Conservation (phyloP, 1,140 invertebrate genomes). For the Sinella curviseta region DNA sequence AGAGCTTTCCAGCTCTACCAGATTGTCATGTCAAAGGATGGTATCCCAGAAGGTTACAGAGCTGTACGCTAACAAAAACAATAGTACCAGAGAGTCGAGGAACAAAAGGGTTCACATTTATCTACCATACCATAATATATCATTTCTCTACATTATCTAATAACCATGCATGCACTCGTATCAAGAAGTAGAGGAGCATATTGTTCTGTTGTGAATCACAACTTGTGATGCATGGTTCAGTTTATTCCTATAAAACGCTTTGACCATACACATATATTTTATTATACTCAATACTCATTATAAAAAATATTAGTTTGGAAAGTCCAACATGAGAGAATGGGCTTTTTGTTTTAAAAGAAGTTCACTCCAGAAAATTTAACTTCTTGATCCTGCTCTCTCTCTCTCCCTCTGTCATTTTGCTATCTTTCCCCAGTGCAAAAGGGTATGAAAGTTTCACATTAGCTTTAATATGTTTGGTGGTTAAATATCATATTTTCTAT, state of each 20-base stretch:
- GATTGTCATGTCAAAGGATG: slow-evolving; percentile 23
- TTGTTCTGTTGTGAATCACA: background rate
- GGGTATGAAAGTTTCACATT: no score
- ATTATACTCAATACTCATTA: no score
- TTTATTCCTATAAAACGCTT: no score
- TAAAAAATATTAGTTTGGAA: background rate
- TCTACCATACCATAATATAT: background rate
- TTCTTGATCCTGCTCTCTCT: background rate
- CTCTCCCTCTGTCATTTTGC: no score
- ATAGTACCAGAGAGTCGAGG: background rate
- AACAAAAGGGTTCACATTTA: background rate
- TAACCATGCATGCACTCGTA: background rate
- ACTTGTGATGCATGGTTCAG: no score
- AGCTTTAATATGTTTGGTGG: no score
- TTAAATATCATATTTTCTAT: no score
- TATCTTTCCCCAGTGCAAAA: no score
- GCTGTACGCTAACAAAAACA: background rate
- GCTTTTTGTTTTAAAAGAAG: background rate
- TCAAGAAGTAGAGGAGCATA: background rate
- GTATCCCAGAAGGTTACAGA: slow-evolving; percentile 3
- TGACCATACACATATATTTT: no score
- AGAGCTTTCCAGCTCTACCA: slow-evolving; percentile 26
- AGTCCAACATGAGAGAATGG: background rate
- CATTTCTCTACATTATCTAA: background rate
- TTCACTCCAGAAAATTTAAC: no score